Conservation (phyloP, 2,888 invertebrate species). For the Julus scandinavius region DNA sequence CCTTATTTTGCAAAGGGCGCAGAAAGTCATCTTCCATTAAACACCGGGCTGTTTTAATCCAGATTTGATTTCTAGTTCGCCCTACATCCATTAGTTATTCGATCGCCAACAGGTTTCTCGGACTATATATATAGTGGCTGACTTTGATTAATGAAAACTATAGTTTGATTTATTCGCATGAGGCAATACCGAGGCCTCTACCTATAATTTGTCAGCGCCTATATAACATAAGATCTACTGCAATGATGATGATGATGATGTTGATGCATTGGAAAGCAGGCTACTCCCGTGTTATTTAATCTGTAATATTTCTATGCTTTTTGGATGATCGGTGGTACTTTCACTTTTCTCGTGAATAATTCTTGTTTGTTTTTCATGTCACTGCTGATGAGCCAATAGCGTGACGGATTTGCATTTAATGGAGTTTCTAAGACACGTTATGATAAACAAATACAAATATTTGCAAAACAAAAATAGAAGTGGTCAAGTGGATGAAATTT, state of each 20-base stretch:
- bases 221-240: neutral
- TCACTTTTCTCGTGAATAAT: neutral
- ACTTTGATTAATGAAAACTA: neutral
- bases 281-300: neutral
- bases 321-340: neutral
- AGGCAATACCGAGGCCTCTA: neutral
- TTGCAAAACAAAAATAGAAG: neutral
- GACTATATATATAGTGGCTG: neutral
- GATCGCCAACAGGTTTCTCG: conserved; percentile 4
- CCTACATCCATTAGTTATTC: neutral
- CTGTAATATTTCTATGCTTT: neutral
- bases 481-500: neutral
- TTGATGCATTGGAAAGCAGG: neutral
- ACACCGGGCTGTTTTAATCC: too few relatives aligned
- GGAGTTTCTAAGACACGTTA: neutral
- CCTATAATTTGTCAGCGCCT: conserved; percentile 21
- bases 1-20: too few relatives aligned
- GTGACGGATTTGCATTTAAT: neutral
- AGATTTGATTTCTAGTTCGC: too few relatives aligned
- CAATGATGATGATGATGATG: neutral
- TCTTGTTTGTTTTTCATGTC: conserved; percentile 2
- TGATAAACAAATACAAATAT: conserved; percentile 6
- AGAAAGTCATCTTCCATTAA: too few relatives aligned
- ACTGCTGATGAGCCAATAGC: conserved; percentile 23
- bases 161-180: neutral